Percentiles rank a stretch among this genome's conserved stretches.
Conservation (phyloP, 2,888 invertebrate genomes). For the Cheilosia urbana region DNA sequence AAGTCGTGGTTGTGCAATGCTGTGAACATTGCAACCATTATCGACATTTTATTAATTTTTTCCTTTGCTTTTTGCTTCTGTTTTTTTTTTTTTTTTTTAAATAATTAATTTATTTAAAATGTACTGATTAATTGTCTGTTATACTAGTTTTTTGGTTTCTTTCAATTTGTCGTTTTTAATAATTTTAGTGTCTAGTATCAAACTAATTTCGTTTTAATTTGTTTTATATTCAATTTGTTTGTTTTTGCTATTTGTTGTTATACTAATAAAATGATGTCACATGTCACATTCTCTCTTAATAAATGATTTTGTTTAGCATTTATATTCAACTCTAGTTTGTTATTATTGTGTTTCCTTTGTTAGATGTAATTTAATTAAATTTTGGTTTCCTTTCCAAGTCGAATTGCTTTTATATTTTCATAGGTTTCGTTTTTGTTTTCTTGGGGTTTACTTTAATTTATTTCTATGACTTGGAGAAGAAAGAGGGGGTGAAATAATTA, state of each 20-base stretch:
- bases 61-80: conserved; percentile 10
- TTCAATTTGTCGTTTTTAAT: conserved; percentile 47
- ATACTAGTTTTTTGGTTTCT: conserved; percentile 34
- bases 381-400: conserved; percentile 66
- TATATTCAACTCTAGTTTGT: conserved; percentile 62
- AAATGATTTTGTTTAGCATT: conserved; percentile 55
- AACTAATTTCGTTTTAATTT: conserved; percentile 70
- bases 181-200: conserved; percentile 72
- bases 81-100: conserved; percentile 40
- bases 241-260: conserved; percentile 51
- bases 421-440: conserved; percentile 8
- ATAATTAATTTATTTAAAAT: conserved; percentile 63
- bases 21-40: conserved; percentile 58
- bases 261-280: conserved; percentile 50
- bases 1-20: conserved; percentile 68
- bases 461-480: conserved; percentile 73
- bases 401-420: conserved; percentile 71
- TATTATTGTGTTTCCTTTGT: conserved; percentile 61
- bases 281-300: conserved; percentile 25
- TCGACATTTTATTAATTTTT: conserved; percentile 60
- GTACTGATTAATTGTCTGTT: conserved; percentile 66
- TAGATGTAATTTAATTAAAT: conserved; percentile 55
- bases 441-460: conserved; percentile 23
- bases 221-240: conserved; percentile 31
- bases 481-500: conserved; percentile 71